phyloP scores from a whole-genome alignment of 2,888 invertebrate species.

The Adelphocoris suturalis region DNA sequence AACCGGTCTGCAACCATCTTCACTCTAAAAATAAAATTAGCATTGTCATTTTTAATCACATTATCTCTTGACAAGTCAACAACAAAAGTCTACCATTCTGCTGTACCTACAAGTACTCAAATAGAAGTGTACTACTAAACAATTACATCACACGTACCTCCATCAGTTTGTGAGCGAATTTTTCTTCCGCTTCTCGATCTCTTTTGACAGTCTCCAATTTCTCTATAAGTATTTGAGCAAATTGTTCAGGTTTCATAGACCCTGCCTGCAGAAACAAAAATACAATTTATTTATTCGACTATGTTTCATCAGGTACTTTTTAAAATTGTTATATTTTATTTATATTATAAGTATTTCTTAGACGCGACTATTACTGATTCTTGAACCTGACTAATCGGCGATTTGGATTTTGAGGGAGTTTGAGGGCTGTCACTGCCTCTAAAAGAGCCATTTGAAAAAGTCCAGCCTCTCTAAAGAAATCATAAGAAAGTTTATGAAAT shows the following conservation, averaged over 20 bases:
- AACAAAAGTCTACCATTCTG: not conserved
- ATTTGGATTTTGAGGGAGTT: no score
- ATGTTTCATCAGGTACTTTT: not conserved
- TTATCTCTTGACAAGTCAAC: not conserved
- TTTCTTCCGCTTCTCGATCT: constrained; percentile 87
- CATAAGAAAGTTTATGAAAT: no score
- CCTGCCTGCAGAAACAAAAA: constrained; percentile 80
- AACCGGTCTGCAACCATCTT: constrained; percentile 77
- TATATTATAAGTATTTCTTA: no score
- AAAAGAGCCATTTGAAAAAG: no score
- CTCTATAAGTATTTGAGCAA: constrained; percentile 90
- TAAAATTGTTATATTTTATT: no score
- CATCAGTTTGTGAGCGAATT: constrained; percentile 84
- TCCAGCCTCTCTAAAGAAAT: no score
- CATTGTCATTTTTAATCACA: no score
- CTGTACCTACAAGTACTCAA: not conserved
- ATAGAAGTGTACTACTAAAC: not conserved
- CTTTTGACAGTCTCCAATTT: constrained; percentile 89
- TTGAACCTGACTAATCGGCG: no score
- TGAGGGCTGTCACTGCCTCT: no score
- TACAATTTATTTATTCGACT: not conserved
- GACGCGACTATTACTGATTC: no score
- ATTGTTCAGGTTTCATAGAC: constrained; percentile 87
- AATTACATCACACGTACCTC: constrained; percentile 79
- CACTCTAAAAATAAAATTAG: constrained; percentile 39